Evolutionary conservation across 2,888 invertebrate species (phyloP).

Genomic region (Argyresthia goedartella): DNA sequence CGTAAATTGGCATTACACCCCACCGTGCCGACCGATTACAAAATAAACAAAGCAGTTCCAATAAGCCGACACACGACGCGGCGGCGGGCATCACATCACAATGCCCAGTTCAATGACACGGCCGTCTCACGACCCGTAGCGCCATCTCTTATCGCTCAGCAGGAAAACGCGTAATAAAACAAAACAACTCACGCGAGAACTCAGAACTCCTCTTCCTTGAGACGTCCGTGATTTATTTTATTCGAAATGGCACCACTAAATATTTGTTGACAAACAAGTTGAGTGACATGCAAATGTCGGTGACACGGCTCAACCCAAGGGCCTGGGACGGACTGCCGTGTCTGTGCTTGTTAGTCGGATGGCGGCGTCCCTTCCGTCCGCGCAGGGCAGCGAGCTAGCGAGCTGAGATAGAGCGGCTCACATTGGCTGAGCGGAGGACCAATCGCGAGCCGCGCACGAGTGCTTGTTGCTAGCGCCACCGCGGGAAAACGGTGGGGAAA

Average conservation of each 20-base stretch:
- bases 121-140: slow-evolving; percentile 31
- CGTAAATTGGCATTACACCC: too few species aligned
- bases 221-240: slow-evolving; percentile 21
- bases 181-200: slow-evolving; percentile 48
- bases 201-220: slow-evolving; percentile 25
- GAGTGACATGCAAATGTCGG: slow-evolving; percentile 28
- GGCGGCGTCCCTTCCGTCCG: slow-evolving; percentile 47
- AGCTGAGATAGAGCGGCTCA: slow-evolving; percentile 17
- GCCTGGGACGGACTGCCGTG: slow-evolving; percentile 51
- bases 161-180: slow-evolving; percentile 27
- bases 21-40: too few species aligned
- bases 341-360: slow-evolving; percentile 15
- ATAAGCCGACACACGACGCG: too few species aligned
- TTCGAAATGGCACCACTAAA: slow-evolving; percentile 28
- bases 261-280: slow-evolving; percentile 41
- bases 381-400: slow-evolving; percentile 34
- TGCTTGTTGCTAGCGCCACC: slow-evolving; percentile 34
- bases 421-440: slow-evolving; percentile 42
- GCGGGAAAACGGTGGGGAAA: slow-evolving; percentile 48
- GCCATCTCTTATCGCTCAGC: slow-evolving; percentile 45
- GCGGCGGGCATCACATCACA: neutral
- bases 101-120: slow-evolving; percentile 50
- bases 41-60: too few species aligned
- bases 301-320: slow-evolving; percentile 48
- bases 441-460: slow-evolving; percentile 30